Base-by-base conservation (phyloP, 2,888 invertebrate genomes). In the Cataglyphis rosenhaueri region DNA sequence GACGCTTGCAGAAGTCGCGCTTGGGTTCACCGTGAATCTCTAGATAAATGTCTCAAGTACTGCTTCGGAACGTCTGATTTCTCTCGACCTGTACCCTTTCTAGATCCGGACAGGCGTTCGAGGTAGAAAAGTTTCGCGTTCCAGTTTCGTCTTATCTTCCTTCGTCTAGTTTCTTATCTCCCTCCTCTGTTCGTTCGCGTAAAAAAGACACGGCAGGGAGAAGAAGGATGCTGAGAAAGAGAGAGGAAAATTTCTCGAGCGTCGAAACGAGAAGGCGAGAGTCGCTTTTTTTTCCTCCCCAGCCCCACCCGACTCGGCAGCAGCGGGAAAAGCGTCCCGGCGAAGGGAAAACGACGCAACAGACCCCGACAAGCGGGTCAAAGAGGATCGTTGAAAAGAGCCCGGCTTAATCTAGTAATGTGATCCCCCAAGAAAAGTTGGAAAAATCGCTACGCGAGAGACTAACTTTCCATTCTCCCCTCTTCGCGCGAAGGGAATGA, bases 351-450 rank as follows among this genome's bases (percentile, higher is more conserved):
- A 79, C 52, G 73, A 55, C 65, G 74, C 66, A 44, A 76, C 73
- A 59, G 21, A 78, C 79, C 52, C 74, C 82, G 79, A 86, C 88
- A 81, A 82, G 71, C 65, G 73, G 90, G 86, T 88, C 85, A 86
- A 85, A 88, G 88, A 87, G 85, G 86, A 87, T 84, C 85, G 87
- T 83, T 89, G 90, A 92, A 92, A 91, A 89, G 88, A 85, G 83
- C 71, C 65, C 38, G 85, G 83, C 85, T 87, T 87, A 87, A 87
- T 87, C 87, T 83, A 68, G 87, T 87, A 83, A 87, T 87, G 84
- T 85, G 79, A 83, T 81, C 74, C 83, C 57, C 65, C 70, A 85
- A 82, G 81, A 64, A 85, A 86, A 90, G 84, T 85, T 84, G 82
- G 62, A 83, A 82, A 73, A 89, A 87, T 85, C 78, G 83, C 61